phyloP scores from a whole-genome alignment of 2,888 invertebrate genomes.

The Aelia acuminata region DNA sequence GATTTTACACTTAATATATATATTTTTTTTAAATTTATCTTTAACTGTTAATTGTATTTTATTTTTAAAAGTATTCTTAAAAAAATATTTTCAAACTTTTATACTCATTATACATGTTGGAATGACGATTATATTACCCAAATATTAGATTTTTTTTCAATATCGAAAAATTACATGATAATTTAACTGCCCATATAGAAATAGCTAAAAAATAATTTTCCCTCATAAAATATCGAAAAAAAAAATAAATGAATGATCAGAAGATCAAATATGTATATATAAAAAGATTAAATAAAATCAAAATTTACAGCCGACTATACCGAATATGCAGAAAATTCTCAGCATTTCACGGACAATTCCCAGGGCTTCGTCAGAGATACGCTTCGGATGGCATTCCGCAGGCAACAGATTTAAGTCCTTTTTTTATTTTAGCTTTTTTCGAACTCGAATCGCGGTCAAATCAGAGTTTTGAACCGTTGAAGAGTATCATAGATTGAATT shows the following conservation, averaged over 20 bases:
- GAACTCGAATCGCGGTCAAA: background rate
- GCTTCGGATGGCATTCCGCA: conserved; percentile 26
- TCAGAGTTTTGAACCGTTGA: background rate
- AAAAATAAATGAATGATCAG: background rate
- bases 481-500: background rate
- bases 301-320: background rate
- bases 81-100: too few relatives aligned
- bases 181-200: too few relatives aligned
- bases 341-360: conserved; percentile 11
- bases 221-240: background rate
- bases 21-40: too few relatives aligned
- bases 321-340: conserved; percentile 17
- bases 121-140: too few relatives aligned
- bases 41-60: too few relatives aligned
- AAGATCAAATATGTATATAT: background rate
- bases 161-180: background rate
- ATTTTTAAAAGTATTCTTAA: background rate
- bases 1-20: background rate
- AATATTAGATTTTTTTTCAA: too few relatives aligned
- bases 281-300: background rate
- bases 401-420: background rate
- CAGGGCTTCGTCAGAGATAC: conserved; percentile 37
- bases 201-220: too few relatives aligned
- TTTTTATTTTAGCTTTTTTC: background rate
- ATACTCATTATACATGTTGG: too few relatives aligned